Conservation (phyloP, 2,113 vertebrate genomes). For the Reinhardtius hippoglossoides region DNA sequence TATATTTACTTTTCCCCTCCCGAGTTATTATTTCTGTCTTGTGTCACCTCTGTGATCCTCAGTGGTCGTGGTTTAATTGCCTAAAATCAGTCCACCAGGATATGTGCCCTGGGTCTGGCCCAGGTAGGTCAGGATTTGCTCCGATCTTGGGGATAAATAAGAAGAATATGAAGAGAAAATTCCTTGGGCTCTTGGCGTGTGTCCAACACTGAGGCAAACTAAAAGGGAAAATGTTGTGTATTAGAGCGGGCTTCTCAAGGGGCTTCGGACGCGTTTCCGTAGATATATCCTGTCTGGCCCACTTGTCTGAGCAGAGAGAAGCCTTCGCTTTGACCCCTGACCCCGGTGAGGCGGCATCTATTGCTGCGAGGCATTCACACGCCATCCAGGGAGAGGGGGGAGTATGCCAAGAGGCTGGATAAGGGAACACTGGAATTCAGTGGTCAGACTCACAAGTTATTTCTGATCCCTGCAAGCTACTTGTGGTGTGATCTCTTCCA, state of each 20-base stretch:
- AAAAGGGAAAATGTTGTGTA: constrained; percentile 57
- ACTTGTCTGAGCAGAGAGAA: constrained; percentile 74
- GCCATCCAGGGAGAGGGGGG: constrained; percentile 53
- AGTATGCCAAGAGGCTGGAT: constrained; percentile 68
- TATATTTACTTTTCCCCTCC: background rate
- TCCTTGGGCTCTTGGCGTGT: constrained; percentile 45
- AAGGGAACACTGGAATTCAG: constrained; percentile 73
- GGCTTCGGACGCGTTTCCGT: constrained; percentile 73
- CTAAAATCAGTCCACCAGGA: background rate
- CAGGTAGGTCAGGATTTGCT: constrained; percentile 51
- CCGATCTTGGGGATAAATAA: constrained; percentile 68
- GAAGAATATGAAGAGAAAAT: constrained; percentile 70
- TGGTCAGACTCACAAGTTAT: constrained; percentile 78
- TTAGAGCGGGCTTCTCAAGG: constrained; percentile 63
- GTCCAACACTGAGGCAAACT: constrained; percentile 59
- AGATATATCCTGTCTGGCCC: constrained; percentile 78
- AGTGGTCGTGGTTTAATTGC: constrained; percentile 22
- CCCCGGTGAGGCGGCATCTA: constrained; percentile 67
- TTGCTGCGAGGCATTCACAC: constrained; percentile 81
- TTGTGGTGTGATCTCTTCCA: constrained; percentile 70
- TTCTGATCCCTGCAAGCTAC: constrained; percentile 74
- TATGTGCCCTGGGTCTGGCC: constrained; percentile 43
- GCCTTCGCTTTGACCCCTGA: constrained; percentile 78
- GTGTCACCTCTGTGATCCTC: constrained; percentile 16
- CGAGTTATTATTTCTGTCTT: background rate